phyloP scores from a whole-genome alignment of 2,888 invertebrate genomes.

The Onthophagus sagittarius region DNA sequence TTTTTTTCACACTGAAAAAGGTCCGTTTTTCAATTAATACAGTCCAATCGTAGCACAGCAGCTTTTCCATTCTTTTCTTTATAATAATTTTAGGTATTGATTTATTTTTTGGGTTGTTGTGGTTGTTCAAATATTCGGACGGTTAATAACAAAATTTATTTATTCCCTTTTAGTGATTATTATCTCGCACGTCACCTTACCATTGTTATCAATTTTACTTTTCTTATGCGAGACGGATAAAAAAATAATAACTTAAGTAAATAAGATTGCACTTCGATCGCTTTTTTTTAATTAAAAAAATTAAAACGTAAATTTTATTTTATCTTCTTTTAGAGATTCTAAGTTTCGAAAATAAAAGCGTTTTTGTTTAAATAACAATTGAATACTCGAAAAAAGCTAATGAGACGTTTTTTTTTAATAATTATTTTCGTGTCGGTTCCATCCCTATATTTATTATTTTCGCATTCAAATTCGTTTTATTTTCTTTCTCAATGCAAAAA shows the following conservation, averaged over 20 bases:
- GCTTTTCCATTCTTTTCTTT: not conserved
- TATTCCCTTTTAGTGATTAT: conserved; percentile 14
- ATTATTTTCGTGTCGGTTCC: not conserved
- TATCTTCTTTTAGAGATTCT: not conserved
- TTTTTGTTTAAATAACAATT: not conserved
- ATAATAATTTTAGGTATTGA: not conserved
- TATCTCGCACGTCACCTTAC: conserved; percentile 19
- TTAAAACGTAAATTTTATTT: no score
- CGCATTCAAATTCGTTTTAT: conserved; percentile 10
- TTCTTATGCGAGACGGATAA: not conserved
- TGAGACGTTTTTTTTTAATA: not conserved
- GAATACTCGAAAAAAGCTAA: not conserved
- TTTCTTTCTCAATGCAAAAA: conserved; percentile 20
- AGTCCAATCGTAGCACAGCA: not conserved
- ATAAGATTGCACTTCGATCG: not conserved
- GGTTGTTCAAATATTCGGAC: not conserved
- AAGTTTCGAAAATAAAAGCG: not conserved
- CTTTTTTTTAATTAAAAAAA: not conserved
- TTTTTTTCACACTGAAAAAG: conserved; percentile 4
- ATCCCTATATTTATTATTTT: not conserved
- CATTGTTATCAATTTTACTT: not conserved
- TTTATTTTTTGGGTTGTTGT: conserved; percentile 5
- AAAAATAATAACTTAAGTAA: not conserved
- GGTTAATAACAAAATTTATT: conserved; percentile 3
- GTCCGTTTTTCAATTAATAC: not conserved